phyloP scores from a whole-genome alignment of 1,140 invertebrate species.

The Cotesia typhae region DNA sequence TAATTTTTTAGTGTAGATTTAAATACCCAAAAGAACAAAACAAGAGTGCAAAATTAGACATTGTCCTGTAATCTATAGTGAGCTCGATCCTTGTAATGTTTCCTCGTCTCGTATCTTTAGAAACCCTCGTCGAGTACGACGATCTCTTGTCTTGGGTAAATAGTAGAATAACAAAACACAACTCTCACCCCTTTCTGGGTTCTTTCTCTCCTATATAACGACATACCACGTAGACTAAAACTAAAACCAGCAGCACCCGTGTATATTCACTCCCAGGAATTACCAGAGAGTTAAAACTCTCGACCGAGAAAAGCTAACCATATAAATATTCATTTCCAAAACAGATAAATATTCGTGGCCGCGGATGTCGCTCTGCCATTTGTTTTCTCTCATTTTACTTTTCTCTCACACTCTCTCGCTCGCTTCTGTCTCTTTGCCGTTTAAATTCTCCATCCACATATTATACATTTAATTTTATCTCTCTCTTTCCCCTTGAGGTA shows the following conservation, averaged over 20 bases:
- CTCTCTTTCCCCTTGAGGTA: neutral
- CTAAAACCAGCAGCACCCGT: too few species aligned
- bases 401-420: too few species aligned
- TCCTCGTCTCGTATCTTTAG: neutral
- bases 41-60: slow-evolving; percentile 45
- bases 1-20: too few species aligned
- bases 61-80: slow-evolving; percentile 1
- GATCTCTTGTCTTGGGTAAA: slow-evolving; percentile 39
- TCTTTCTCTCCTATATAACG: neutral
- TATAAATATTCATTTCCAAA: slow-evolving; percentile 58
- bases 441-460: too few species aligned
- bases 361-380: neutral
- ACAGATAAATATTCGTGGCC: slow-evolving; percentile 52
- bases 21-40: slow-evolving; percentile 44
- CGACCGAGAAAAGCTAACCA: slow-evolving; percentile 34
- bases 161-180: slow-evolving; percentile 45
- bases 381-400: neutral
- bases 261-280: neutral
- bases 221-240: neutral
- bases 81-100: slow-evolving; percentile 1
- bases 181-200: neutral
- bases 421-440: too few species aligned
- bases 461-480: neutral
- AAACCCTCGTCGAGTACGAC: neutral
- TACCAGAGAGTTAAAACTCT: too few species aligned